Percentiles rank a stretch among this genome's conserved stretches.
Evolutionary conservation across 2,888 invertebrate genomes (phyloP).

Genomic region (Sylvicola cinctus): DNA sequence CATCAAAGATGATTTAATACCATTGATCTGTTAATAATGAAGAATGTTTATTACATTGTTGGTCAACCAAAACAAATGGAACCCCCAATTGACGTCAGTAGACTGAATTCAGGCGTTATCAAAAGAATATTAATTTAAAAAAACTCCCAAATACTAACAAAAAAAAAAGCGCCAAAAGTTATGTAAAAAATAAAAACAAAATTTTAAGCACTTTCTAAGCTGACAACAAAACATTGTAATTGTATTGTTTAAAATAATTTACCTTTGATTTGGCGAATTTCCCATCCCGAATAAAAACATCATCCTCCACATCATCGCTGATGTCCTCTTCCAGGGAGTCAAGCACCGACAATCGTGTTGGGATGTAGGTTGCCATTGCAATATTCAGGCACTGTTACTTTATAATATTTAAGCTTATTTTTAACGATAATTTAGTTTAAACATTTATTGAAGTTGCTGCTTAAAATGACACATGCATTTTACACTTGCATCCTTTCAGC

Average conservation of each 20-base stretch:
- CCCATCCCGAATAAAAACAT: constrained; percentile 55
- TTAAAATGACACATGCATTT: too few species aligned
- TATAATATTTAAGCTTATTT: neutral
- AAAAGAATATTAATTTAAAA: too few species aligned
- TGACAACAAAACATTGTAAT: neutral
- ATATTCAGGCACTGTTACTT: constrained; percentile 1
- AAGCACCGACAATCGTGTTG: constrained; percentile 37
- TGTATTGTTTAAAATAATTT: too few species aligned
- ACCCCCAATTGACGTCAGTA: too few species aligned
- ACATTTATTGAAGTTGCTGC: too few species aligned
- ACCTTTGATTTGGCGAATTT: constrained; percentile 35
- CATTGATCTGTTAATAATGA: constrained; percentile 34
- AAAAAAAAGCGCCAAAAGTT: too few species aligned
- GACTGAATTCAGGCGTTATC: too few species aligned
- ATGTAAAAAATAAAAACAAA: constrained; percentile 3
- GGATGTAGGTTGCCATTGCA: constrained; percentile 34
- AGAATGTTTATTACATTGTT: too few species aligned
- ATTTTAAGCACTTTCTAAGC: neutral
- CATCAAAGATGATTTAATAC: constrained; percentile 51
- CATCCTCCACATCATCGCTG: constrained; percentile 54
- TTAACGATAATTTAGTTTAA: too few species aligned
- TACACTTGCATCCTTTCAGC: too few species aligned
- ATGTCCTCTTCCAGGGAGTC: constrained; percentile 53
- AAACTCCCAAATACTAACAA: too few species aligned
- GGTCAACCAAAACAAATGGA: constrained; percentile 25